Conservation (phyloP, 1,140 invertebrate species). For the Druon quercuslanigerum region DNA sequence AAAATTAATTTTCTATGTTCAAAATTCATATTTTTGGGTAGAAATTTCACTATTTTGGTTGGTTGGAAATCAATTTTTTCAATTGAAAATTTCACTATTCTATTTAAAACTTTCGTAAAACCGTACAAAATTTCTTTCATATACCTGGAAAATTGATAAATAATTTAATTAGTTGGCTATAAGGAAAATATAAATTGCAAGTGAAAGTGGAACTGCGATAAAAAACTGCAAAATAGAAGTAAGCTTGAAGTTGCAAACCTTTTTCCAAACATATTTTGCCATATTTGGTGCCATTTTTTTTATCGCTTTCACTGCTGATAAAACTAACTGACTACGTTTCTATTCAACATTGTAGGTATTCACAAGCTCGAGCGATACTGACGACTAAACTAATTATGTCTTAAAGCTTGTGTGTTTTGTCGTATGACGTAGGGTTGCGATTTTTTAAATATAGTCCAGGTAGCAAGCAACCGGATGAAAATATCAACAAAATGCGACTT, state of each 20-base stretch:
- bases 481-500: not conserved
- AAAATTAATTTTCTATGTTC: no score
- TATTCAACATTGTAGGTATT: conserved; percentile 61
- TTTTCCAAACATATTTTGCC: conserved; percentile 57
- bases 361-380: conserved; percentile 34
- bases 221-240: not conserved
- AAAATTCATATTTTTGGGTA: no score
- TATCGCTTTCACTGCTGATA: conserved; percentile 27
- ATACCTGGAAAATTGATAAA: no score
- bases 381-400: conserved; percentile 59
- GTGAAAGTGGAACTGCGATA: not conserved
- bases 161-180: no score
- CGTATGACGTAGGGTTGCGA: conserved; percentile 42
- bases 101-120: no score
- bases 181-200: not conserved
- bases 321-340: not conserved
- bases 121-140: no score
- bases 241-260: conserved; percentile 51
- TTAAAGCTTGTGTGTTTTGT: conserved; percentile 37
- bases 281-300: conserved; percentile 39
- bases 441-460: conserved; percentile 34
- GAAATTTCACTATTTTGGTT: no score
- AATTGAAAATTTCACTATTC: no score
- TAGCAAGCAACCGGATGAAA: not conserved
- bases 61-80: no score